These are phyloP conservation scores for Cebidichthys violaceus DNA, from an alignment of 2,113 vertebrate species.

Conservation along the genomic window DNA sequence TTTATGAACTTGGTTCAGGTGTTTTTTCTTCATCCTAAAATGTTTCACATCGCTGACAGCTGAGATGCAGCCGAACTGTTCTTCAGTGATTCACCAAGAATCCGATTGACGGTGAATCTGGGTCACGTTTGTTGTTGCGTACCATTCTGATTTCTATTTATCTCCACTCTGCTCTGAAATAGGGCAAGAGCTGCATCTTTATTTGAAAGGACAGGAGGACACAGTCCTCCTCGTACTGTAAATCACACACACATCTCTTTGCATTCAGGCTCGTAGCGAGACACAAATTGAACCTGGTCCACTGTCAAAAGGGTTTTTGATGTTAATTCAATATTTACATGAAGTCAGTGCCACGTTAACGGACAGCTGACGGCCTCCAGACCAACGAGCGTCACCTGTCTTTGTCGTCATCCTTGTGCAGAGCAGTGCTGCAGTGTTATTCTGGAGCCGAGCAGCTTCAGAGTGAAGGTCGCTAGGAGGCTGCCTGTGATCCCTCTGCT, in stretches of 20 bases:
- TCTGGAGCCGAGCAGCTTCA: slow-evolving; percentile 40
- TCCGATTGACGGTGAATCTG: neutral
- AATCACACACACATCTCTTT: neutral
- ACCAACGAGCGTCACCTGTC: neutral
- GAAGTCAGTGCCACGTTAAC: slow-evolving; percentile 24
- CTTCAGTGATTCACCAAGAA: neutral
- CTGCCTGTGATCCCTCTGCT: slow-evolving; percentile 50
- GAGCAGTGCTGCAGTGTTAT: slow-evolving; percentile 63
- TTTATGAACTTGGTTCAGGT: neutral
- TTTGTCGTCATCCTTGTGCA: slow-evolving; percentile 40
- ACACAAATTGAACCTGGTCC: neutral
- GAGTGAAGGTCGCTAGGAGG: slow-evolving; percentile 67
- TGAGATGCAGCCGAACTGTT: neutral
- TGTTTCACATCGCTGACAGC: neutral
- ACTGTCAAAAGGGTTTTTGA: neutral
- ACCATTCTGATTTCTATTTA: neutral
- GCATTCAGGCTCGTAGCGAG: neutral
- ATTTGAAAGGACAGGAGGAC: neutral
- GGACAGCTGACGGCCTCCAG: slow-evolving; percentile 35
- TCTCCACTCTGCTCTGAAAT: neutral
- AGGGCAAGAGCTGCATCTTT: neutral
- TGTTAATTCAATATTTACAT: neutral
- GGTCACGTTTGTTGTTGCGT: slow-evolving; percentile 17
- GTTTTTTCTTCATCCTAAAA: neutral
- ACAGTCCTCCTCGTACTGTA: neutral